Base-by-base conservation (phyloP, 92 coral and sea anemone genomes). In the Parazoanthus darwini region DNA sequence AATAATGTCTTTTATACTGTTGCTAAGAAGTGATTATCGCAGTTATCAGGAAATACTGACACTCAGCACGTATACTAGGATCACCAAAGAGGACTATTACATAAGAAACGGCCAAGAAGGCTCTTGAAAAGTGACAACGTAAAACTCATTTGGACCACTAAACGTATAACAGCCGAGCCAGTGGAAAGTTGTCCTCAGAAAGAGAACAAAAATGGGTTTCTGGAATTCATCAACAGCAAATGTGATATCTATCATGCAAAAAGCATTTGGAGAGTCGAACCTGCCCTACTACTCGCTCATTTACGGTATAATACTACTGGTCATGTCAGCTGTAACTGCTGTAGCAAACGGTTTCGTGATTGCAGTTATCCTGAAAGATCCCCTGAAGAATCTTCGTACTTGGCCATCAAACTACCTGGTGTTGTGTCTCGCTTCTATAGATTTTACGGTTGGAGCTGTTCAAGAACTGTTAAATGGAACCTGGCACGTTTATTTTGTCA, bases 371-470 rank as follows among this genome's bases (percentile, higher is more conserved):
- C 14, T 42, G 78, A 67, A 67, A 39, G 86, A 82, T 35, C 86
- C 86, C 2, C 43, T 82, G 22, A 82, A 67, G 48, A 82, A 44
- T 46, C 65, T 82, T 70, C 86, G 86, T 82, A 82, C 48, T 14
- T 68, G 38, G 8, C 86, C 86, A 15, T 82, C 86, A 70, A 82
- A 73, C 23, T 68, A 82, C 36, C 25, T 82, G 43, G 86, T 82
- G 39, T 54, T 82, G 59, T 39, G 77, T 68, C 76, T 82, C 39
- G 86, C 86, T 29, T 67, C 59, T 23, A 54, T 71, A 42, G 86
- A 82, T 66, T 82, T 82, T 71, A 48, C 63, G n/a, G 77, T 82
- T 43, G 86, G 86, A 42, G 72, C 86, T 6, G 86, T 82, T 26
- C 86, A 82, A 67, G 86, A 82, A 43, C 59, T 82, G 43, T 82